Base-by-base conservation (phyloP, 64 coral and sea anemone genomes). In the Actinia equina region DNA sequence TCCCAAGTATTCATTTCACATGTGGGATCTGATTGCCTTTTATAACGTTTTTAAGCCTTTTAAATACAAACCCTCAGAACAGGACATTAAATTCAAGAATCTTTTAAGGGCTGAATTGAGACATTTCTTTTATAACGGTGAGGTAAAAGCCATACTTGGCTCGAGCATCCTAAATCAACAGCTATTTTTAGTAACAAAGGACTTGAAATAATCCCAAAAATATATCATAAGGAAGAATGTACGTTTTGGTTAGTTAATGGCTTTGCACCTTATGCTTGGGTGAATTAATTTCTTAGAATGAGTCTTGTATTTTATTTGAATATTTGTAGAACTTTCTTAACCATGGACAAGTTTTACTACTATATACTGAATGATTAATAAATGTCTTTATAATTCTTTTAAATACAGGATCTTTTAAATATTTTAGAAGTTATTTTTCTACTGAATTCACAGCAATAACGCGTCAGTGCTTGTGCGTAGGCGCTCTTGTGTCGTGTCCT, bases 11-110 rank as follows among this genome's bases (percentile, higher is more conserved):
- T 86, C 94, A 44, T 87, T 92, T 69, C 94, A 95, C 44, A 87
- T 87, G 87, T 95, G 90, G 94, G 94, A 95, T 22, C 77, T 95
- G 23, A 69, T 95, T 59, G 84, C 94, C 27, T 89, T 92, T 86
- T 95, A 92, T 70, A 90, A 90, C 71, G 92, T 92, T n/a, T 89
- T 86, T n/a, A 77, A 86, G 30, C 55, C 61, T 4, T 71, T 81
- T 44, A 44, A 82, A 49, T 77, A 95, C 20, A 57, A 44, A 8
- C 83, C 84, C 12, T 95, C 91, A 43, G 4, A 63, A 13, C 86
- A 43, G 52, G 90, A 95, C 70, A 67, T 77, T 0, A 78, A 77
- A 4, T 91, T 92, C 46, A 83, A 80, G 90, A 83, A 18, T 17
- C 69, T 82, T 74, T 82, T 95, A 13, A 89, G 94, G 60, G 81